Evolutionary conservation across 2,888 invertebrate species (phyloP).

Genomic region (Labia minor): DNA sequence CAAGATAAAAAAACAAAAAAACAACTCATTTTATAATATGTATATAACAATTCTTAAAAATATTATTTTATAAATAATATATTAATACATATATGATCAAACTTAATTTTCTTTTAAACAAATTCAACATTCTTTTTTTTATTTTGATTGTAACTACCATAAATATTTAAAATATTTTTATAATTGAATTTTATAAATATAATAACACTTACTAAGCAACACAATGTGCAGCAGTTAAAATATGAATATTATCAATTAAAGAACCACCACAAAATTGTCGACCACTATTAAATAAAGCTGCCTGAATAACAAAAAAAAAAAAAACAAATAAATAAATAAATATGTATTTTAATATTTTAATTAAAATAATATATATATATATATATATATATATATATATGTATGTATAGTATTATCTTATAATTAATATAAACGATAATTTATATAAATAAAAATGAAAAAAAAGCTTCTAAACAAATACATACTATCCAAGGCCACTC

Average conservation of each 20-base stretch:
- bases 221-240: conserved; percentile 79
- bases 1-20: conserved; percentile 25
- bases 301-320: conserved; percentile 34
- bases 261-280: conserved; percentile 84
- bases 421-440: too few species aligned
- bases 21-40: too few species aligned
- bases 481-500: conserved; percentile 58
- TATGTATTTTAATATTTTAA: neutral
- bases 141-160: too few species aligned
- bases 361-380: neutral
- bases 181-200: neutral
- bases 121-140: too few species aligned
- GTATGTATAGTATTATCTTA: too few species aligned
- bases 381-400: too few species aligned
- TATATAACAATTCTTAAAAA: too few species aligned
- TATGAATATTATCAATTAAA: conserved; percentile 63
- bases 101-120: too few species aligned
- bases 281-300: conserved; percentile 68
- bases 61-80: too few species aligned
- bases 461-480: neutral
- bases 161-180: too few species aligned
- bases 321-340: too few species aligned
- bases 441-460: conserved; percentile 8
- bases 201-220: conserved; percentile 63
- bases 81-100: too few species aligned